Conservation (phyloP, 2,113 vertebrate species). For the Microcebus jonahi region DNA sequence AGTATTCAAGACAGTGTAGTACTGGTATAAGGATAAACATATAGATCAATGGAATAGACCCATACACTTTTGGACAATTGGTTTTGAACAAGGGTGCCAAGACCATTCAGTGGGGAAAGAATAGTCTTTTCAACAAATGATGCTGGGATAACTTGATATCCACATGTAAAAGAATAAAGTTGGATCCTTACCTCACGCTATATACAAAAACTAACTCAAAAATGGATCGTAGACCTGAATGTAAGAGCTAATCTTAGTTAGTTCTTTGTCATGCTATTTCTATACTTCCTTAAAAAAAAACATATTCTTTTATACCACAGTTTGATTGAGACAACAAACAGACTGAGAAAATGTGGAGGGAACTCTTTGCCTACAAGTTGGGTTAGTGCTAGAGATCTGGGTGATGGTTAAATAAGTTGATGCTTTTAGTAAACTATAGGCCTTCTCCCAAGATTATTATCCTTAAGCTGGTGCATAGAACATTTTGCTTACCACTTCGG, state of each 20-base stretch:
- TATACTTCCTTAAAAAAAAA: not conserved
- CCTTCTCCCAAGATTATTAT: too few species aligned
- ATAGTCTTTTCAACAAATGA: slow-evolving; percentile 2
- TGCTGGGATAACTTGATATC: not conserved
- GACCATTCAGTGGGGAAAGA: not conserved
- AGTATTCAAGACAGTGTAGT: not conserved
- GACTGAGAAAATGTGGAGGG: not conserved
- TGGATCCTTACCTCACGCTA: not conserved
- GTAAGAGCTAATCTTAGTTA: not conserved
- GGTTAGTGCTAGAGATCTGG: not conserved
- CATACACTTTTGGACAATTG: not conserved
- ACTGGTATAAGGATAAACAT: not conserved
- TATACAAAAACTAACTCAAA: slow-evolving; percentile 2
- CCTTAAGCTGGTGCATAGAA: too few species aligned
- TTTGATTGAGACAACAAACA: not conserved
- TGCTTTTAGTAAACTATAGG: too few species aligned
- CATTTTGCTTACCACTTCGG: not conserved
- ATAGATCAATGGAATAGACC: not conserved
- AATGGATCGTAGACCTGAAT: not conserved
- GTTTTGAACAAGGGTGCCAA: not conserved
- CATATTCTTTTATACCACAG: not conserved
- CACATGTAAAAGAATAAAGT: not conserved
- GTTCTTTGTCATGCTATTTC: not conserved
- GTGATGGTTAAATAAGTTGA: too few species aligned
- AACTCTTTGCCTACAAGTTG: not conserved